These are phyloP conservation scores for Maconellicoccus hirsutus DNA, from an alignment of 1,140 invertebrate genomes.

Conservation along the genomic window DNA sequence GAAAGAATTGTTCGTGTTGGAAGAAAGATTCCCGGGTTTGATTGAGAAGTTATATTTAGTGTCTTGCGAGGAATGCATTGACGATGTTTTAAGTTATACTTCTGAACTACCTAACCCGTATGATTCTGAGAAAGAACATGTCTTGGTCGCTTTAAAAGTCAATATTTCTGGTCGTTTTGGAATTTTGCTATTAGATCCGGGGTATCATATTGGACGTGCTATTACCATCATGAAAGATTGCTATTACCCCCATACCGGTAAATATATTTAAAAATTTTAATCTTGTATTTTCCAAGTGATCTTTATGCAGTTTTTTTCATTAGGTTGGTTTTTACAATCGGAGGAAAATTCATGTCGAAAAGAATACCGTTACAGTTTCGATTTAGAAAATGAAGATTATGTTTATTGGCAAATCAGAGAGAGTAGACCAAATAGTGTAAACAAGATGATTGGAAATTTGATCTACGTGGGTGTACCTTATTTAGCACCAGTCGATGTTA, in stretches of 20 bases:
- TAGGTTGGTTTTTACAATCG: constrained; percentile 70
- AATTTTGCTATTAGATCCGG: constrained; percentile 70
- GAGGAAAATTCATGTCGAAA: constrained; percentile 58
- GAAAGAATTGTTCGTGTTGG: constrained; percentile 42
- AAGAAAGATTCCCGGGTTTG: constrained; percentile 46
- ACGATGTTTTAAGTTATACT: constrained; percentile 51
- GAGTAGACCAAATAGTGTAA: constrained; percentile 36
- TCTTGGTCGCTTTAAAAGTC: constrained; percentile 66
- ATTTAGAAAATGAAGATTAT: constrained; percentile 51
- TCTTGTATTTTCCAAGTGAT: no score
- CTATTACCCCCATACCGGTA: constrained; percentile 69
- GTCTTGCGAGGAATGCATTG: constrained; percentile 76
- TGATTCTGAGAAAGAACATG: constrained; percentile 69
- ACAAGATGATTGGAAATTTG: constrained; percentile 43
- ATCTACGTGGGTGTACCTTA: constrained; percentile 68
- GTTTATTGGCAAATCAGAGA: constrained; percentile 69
- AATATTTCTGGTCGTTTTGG: constrained; percentile 56
- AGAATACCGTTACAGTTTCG: constrained; percentile 52
- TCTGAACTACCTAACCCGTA: constrained; percentile 30
- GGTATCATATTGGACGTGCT: constrained; percentile 75
- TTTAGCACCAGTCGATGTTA: constrained; percentile 66
- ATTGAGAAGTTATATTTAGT: constrained; percentile 55
- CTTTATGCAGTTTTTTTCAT: constrained; percentile 27
- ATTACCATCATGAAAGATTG: constrained; percentile 77
- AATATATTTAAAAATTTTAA: constrained; percentile 25